Percentiles rank a stretch among this genome's conserved stretches.
Conservation (phyloP, 2,113 vertebrate species). For the Charadrius vociferus region DNA sequence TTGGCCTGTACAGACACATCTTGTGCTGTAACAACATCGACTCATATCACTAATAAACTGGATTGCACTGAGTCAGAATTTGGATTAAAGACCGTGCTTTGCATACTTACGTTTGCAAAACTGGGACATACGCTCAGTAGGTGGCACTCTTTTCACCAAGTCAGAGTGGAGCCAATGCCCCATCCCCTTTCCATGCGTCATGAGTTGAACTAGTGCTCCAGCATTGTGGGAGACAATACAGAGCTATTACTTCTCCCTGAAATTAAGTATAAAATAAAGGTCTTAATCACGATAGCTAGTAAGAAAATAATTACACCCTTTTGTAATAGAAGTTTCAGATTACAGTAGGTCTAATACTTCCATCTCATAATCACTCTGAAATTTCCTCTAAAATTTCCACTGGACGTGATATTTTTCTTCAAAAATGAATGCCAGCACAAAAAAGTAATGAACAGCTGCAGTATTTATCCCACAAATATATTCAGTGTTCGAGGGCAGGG, state of each 20-base stretch:
- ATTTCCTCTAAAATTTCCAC: background rate
- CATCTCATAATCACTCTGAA: background rate
- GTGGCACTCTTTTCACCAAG: constrained; percentile 31
- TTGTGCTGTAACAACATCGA: background rate
- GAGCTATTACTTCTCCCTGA: background rate
- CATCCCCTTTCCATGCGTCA: fast-evolving
- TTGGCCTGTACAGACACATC: constrained; percentile 25
- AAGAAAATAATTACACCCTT: background rate
- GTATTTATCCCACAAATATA: background rate
- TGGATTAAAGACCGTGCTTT: constrained; percentile 11
- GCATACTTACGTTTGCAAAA: background rate
- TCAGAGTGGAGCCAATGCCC: background rate
- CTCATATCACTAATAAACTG: constrained; percentile 30
- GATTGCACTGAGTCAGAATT: constrained; percentile 51
- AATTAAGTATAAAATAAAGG: background rate
- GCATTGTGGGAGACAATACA: background rate
- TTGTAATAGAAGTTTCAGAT: background rate
- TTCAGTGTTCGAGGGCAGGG: background rate
- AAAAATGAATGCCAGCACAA: background rate
- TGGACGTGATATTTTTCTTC: background rate
- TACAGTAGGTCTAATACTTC: background rate
- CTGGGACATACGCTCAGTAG: background rate
- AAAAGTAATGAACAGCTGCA: background rate
- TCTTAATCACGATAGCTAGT: background rate
- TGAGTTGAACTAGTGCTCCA: background rate